A percentile compares a stretch with the other conserved stretches of the same genome.
phyloP scores from a whole-genome alignment of 2,888 invertebrate genomes.

The Lasiommata megera region DNA sequence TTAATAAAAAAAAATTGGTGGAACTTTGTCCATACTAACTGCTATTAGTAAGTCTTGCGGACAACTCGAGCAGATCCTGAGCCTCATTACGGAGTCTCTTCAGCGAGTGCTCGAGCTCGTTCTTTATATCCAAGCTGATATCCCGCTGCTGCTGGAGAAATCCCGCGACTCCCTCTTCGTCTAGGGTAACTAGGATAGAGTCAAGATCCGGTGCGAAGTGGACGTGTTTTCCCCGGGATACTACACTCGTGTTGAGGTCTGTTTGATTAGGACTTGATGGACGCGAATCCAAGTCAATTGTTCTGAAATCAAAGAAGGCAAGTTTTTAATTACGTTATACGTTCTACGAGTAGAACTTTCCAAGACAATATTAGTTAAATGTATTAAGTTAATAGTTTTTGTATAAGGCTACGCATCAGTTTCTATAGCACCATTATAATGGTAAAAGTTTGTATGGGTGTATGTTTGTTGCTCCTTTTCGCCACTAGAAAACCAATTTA shows the following conservation, averaged over 20 bases:
- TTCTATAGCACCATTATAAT: no score
- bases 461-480: no score
- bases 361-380: no score
- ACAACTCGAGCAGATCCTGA: constrained; percentile 84
- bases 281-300: constrained; percentile 48
- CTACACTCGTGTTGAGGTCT: constrained; percentile 45
- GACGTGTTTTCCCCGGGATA: constrained; percentile 75
- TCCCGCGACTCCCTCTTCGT: constrained; percentile 80
- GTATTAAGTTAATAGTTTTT: no score
- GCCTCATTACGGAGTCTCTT: constrained; percentile 86
- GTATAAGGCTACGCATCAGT: no score
- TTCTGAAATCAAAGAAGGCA: constrained; percentile 39
- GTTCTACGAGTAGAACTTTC: no score
- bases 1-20: no score
- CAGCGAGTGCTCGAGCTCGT: constrained; percentile 85
- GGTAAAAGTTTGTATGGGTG: no score
- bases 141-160: constrained; percentile 78
- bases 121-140: constrained; percentile 80
- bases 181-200: constrained; percentile 81
- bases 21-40: constrained; percentile 34
- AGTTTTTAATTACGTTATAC: no score
- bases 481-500: no score
- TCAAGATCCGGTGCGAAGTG: constrained; percentile 87
- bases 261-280: constrained; percentile 43
- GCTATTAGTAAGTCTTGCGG: constrained; percentile 48